Conservation (phyloP, 2,113 vertebrate genomes). For the Coryphaenoides rupestris region DNA sequence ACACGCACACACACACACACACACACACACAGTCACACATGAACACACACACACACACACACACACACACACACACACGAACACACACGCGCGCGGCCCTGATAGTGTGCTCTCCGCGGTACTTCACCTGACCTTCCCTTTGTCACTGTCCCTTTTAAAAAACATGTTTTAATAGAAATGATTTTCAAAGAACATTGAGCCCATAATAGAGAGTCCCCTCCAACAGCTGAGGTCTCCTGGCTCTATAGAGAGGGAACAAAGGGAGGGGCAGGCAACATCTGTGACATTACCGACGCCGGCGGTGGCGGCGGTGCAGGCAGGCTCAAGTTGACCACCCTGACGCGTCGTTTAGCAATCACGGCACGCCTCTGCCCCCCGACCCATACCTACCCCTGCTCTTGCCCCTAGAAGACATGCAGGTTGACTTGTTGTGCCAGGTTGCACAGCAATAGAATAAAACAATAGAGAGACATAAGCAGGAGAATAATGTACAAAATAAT, state of each 20-base stretch:
- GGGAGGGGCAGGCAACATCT: slow-evolving; percentile 75
- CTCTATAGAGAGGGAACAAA: slow-evolving; percentile 73
- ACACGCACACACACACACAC: slow-evolving; percentile 3
- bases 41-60: slow-evolving; percentile 16
- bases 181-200: slow-evolving; percentile 82
- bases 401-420: no score
- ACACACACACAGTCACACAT: neutral
- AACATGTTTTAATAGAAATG: slow-evolving; percentile 80
- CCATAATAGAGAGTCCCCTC: slow-evolving; percentile 80
- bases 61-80: slow-evolving; percentile 23
- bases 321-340: no score
- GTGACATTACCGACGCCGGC: slow-evolving; percentile 65
- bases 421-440: no score
- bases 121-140: slow-evolving; percentile 79
- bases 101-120: slow-evolving; percentile 63
- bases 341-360: no score
- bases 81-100: slow-evolving; percentile 49
- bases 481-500: no score
- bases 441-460: no score
- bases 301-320: no score
- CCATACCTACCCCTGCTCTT: no score
- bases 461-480: no score
- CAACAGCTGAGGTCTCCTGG: slow-evolving; percentile 79
- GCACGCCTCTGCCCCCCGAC: no score
- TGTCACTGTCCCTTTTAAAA: slow-evolving; percentile 74